phyloP scores from a whole-genome alignment of 2,888 invertebrate genomes.

The Thymelicus acteon region DNA sequence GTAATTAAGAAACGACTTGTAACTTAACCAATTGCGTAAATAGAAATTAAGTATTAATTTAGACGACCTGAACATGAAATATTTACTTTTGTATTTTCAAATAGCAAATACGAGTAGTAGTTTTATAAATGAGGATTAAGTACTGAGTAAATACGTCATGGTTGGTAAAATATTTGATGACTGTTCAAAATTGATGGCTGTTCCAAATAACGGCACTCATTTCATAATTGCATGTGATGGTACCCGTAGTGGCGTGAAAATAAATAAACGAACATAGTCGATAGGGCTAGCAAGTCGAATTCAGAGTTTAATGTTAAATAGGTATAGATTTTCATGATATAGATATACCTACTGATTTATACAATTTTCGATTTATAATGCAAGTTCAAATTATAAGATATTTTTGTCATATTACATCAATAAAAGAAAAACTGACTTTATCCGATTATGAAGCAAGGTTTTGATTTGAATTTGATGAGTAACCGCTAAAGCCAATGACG shows the following conservation, averaged over 20 bases:
- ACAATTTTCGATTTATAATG: no score
- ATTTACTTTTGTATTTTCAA: not conserved
- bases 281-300: not conserved
- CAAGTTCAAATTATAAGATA: no score
- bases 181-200: conserved; percentile 29
- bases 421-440: no score
- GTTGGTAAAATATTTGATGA: conserved; percentile 29
- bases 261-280: conserved; percentile 17
- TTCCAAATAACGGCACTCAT: conserved; percentile 33
- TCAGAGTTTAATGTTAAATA: not conserved
- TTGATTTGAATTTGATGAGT: no score
- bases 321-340: no score
- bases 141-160: conserved; percentile 26
- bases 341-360: no score
- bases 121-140: conserved; percentile 18
- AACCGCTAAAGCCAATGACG: no score
- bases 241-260: conserved; percentile 30
- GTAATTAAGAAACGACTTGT: no score
- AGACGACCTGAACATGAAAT: not conserved
- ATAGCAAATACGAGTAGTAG: not conserved
- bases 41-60: no score
- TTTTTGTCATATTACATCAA: no score
- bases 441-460: no score
- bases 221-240: conserved; percentile 33
- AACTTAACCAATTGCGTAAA: no score